Evolutionary conservation across 2,797 vertebrate genomes (phyloP).

Genomic region (Pseudomugil gertrudae): DNA sequence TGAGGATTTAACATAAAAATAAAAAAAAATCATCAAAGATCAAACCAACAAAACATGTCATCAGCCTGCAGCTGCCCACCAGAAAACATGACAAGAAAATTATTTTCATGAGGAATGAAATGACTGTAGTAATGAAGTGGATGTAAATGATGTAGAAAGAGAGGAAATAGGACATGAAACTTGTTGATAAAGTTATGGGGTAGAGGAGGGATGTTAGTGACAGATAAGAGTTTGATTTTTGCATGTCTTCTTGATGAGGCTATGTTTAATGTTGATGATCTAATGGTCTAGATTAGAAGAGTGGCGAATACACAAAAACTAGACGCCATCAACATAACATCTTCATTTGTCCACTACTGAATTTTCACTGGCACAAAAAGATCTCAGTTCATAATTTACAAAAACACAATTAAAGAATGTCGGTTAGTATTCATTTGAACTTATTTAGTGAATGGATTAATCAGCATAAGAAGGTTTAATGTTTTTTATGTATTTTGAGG

Average conservation of each 20-base stretch:
- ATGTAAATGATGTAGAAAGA: constrained; percentile 64
- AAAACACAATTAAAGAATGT: constrained; percentile 30
- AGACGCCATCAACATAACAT: constrained; percentile 59
- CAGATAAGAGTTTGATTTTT: constrained; percentile 57
- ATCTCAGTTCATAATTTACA: constrained; percentile 17
- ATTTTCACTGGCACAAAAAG: constrained; percentile 59
- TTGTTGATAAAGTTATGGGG: constrained; percentile 42
- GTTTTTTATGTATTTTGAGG: constrained; percentile 56
- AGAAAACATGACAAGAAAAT: constrained; percentile 24
- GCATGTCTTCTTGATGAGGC: constrained; percentile 72
- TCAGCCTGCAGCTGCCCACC: constrained; percentile 30
- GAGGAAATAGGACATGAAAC: constrained; percentile 46
- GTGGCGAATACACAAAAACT: constrained; percentile 40
- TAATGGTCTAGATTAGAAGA: constrained; percentile 34
- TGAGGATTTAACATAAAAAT: constrained; percentile 23
- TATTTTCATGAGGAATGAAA: constrained; percentile 38
- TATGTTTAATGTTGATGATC: constrained; percentile 51
- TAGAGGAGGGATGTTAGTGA: constrained; percentile 22
- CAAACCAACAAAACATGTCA: constrained; percentile 11
- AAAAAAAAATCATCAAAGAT: constrained; percentile 24
- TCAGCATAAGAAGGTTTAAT: constrained; percentile 18
- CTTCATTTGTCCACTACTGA: constrained; percentile 45
- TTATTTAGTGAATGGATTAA: constrained; percentile 16
- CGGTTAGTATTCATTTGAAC: constrained; percentile 32
- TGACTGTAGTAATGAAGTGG: constrained; percentile 53